Evolutionary conservation across 2,888 invertebrate species (phyloP), one percentile per base, ranked within the genome.

Genomic region (Monopis laevigella): DNA sequence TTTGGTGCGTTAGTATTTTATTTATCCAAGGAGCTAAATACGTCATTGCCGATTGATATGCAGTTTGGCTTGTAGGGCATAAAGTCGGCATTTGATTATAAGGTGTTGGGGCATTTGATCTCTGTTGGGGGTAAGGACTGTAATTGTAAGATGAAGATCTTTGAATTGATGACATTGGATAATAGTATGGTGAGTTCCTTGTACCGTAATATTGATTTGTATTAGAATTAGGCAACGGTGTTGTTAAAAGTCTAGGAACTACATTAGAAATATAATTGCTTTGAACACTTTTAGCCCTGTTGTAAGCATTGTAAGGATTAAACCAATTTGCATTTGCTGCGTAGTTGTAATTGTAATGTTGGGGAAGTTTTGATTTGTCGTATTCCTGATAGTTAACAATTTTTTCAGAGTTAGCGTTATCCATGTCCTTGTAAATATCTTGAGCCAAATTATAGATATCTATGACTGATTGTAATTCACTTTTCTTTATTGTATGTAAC

Each of bases 361-460:
- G 12, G 3, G 10, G n/a, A 11, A 11, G 28, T 24, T 6, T 7
- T n/a, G 12, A 3, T 11, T n/a, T n/a, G n/a, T n/a, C 28, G n/a
- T 28, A 13, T 4, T 11, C 28, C 12, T 17, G 11, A 3, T 7
- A 32, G 17, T 14, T 14, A 2, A 17, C 32, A 10, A 8, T 17
- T n/a, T 8, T 8, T 21, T 21, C 24, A 21, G 24, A 21, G 51
- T n/a, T n/a, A n/a, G n/a, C n/a, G n/a, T n/a, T 60, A 39, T 72
- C 69, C 39, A 73, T 56, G 52, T 77, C 74, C 39, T 63, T 68
- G 39, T 71, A 73, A 46, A 80, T 65, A 39, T 78, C 72, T 58
- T 77, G 67, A 1, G 75, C 77, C 48, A 78, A 50, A 42, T 67
- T 70, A 38, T 78, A 80, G 42, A 80, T 62, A 45, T 80, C 78